Conservation (phyloP, 1,140 invertebrate genomes). For the Heliconius nattereri region DNA sequence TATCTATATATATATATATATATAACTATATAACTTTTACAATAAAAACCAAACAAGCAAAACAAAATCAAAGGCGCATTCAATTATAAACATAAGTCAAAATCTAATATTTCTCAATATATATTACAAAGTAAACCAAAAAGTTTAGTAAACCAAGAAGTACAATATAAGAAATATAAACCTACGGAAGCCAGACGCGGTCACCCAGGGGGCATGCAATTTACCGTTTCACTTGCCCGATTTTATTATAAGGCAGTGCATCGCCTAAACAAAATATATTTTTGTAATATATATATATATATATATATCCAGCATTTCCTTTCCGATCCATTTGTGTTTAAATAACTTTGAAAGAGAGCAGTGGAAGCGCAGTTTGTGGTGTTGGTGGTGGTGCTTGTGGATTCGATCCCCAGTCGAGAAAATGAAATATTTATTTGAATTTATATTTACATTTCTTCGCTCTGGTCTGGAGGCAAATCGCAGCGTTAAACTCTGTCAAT, state of each 20-base stretch:
- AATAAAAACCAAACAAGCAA: background rate
- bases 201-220: conserved; percentile 13
- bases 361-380: too few species aligned
- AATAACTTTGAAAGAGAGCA: too few species aligned
- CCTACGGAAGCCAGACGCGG: conserved; percentile 2
- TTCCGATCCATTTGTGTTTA: background rate
- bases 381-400: too few species aligned
- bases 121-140: background rate
- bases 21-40: too few species aligned
- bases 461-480: too few species aligned
- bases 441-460: too few species aligned
- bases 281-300: background rate
- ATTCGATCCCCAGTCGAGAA: too few species aligned
- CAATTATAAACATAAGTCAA: background rate
- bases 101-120: background rate
- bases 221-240: conserved; percentile 1
- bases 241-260: conserved; percentile 8
- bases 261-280: conserved; percentile 10
- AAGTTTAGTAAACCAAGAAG: background rate
- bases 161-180: background rate
- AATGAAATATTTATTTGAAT: too few species aligned
- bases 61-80: background rate
- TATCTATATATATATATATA: too few species aligned
- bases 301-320: background rate
- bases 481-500: too few species aligned